phyloP scores from a whole-genome alignment of 2,888 invertebrate species.

The Eupithecia dodoneata region DNA sequence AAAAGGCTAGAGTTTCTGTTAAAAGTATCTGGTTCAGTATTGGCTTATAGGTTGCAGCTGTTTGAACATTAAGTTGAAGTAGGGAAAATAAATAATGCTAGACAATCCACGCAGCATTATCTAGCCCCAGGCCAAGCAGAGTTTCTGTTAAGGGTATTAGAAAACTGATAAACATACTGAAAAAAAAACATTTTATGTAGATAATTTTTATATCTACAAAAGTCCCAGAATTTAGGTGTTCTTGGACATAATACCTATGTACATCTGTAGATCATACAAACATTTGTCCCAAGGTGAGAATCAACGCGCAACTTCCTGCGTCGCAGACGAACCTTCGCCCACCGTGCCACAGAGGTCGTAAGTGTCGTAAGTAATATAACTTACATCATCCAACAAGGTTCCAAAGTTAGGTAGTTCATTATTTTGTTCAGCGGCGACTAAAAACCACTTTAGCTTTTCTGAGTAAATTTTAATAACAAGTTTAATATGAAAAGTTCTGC shows the following conservation, averaged over 20 bases:
- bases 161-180: no score
- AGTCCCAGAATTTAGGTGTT: no score
- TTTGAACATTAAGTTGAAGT: background rate
- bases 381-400: background rate
- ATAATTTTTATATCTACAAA: no score
- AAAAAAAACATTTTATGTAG: no score
- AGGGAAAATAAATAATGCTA: background rate
- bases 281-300: no score
- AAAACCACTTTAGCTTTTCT: background rate
- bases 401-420: background rate
- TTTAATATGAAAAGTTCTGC: background rate
- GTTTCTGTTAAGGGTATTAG: no score
- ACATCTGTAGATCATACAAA: no score
- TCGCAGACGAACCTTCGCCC: no score
- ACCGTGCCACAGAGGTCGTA: background rate
- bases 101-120: no score
- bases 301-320: no score
- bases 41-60: background rate
- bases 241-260: no score
- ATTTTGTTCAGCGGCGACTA: background rate
- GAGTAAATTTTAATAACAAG: background rate
- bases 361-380: background rate
- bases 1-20: conserved; percentile 13
- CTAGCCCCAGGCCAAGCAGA: no score
- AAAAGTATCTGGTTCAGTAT: background rate